These are phyloP conservation scores for Falcunculus frontatus DNA, from an alignment of 2,113 vertebrate species.

Conservation along the genomic window DNA sequence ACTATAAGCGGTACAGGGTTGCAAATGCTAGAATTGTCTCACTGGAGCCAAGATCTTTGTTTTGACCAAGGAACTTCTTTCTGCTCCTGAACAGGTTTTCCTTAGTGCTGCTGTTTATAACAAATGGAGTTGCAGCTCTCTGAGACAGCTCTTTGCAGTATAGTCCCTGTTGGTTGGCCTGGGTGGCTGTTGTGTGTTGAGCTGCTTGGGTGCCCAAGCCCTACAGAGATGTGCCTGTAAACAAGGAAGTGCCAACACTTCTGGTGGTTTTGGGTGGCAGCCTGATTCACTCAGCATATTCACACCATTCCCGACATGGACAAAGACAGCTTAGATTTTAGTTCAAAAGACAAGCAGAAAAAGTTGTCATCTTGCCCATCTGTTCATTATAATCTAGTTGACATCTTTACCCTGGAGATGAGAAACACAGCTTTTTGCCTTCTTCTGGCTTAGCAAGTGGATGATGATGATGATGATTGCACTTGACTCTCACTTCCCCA, in stretches of 20 bases:
- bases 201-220: neutral
- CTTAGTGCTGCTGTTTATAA: neutral
- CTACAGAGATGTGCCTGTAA: neutral
- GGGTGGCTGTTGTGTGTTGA: neutral
- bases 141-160: neutral
- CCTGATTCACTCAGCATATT: neutral
- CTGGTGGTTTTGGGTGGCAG: neutral
- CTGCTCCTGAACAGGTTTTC: neutral
- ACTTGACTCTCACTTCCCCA: neutral
- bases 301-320: neutral
- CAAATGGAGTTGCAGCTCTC: neutral
- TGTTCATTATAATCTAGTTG: neutral
- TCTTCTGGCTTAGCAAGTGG: neutral
- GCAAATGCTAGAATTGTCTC: neutral
- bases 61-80: neutral
- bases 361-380: neutral
- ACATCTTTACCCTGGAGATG: neutral
- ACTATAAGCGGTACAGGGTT: neutral
- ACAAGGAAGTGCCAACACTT: neutral
- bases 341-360: neutral
- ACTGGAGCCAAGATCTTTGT: neutral
- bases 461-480: neutral
- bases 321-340: neutral
- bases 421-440: conserved; percentile 5
- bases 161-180: neutral